Evolutionary conservation across 2,113 vertebrate species (phyloP), one percentile per base, ranked within the genome.

Genomic region (Geococcyx californianus): DNA sequence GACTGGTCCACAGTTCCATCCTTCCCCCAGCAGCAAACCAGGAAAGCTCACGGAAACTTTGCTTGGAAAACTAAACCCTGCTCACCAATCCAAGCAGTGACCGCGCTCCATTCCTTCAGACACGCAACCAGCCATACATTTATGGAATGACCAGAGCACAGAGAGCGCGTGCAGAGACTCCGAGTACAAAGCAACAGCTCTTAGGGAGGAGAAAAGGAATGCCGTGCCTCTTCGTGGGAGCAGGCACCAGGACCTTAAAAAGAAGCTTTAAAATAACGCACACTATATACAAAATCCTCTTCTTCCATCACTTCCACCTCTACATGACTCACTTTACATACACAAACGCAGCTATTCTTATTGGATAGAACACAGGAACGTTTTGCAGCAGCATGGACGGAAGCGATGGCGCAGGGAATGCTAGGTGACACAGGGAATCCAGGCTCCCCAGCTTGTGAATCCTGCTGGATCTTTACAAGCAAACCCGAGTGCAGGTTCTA

Each of bases 111-210:
- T 9, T 36, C 33, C 68, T 74, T 49, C 78, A 81, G 21, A 62
- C 51, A 36, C 0, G 19, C 31, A 54, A 7, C 14, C 66, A 52
- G 66, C 42, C 21, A 18, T 59, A 11, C 2, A 6, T 60, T 47
- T 42, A 36, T 28, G 13, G 49, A 29, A 58, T 4, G 8, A 90
- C 28, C 21, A 54, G 47, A 0, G n/a, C 26, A 23, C 0, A 0
- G 31, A 63, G 17, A 45, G 49, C 3, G 1, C 40, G 12, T 2
- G 15, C 2, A 33, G 20, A 67, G 33, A 60, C 23, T 40, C 20
- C 0, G 0, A 84, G 23, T 10, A 78, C 15, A 44, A 10, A 0
- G 1, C 52, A 67, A 55, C 31, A 19, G 29, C 38, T 69, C 23
- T 40, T 19, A 34, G 24, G 55, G 60, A 51, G 54, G 58, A 2